Base-by-base conservation (phyloP, 2,113 vertebrate species). In the Morone saxatilis region DNA sequence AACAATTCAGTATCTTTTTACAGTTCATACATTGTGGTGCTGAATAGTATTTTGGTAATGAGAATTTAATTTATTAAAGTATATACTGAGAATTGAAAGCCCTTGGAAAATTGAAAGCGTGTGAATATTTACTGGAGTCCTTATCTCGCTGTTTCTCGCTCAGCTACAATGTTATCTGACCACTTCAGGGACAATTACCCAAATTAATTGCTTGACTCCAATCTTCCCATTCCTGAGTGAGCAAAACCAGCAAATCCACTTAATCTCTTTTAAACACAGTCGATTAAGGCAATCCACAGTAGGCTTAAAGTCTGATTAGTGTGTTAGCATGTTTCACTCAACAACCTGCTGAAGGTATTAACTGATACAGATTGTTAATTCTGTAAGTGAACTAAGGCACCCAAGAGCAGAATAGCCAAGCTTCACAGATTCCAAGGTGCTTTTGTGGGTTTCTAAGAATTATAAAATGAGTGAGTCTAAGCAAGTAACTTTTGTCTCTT, bases 261-360 rank as follows among this genome's bases (percentile, higher is more conserved):
- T 94, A 86, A 94, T 95, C 94, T 93, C 71, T 86, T 86, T 89
- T 88, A 89, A 91, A 91, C 82, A 88, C 80, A 81, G 85, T 83
- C 81, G 89, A 92, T 94, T 92, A 88, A 82, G 84, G 87, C 84
- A 91, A 88, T 76, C 82, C 89, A 92, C 88, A 91, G 85, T 86
- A 74, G 88, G 91, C 78, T 94, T 90, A 93, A 86, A 77, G 82
- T 84, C 80, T 90, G 88, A 92, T 92, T 91, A 92, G 83, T 61
- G 73, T 79, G 72, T 88, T 86, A 78, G 79, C 70, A 70, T 83
- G 75, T 92, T 88, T 91, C 78, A 76, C 81, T 89, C 67, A 76
- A 51, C 89, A 93, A 85, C 83, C 80, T 81, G 80, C 82, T 80
- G 43, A 75, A 76, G 67, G 80, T 79, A 86, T 82, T 83, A 84